These are phyloP conservation scores for Manduca sexta DNA, from an alignment of 1,140 invertebrate species.

Conservation along the genomic window DNA sequence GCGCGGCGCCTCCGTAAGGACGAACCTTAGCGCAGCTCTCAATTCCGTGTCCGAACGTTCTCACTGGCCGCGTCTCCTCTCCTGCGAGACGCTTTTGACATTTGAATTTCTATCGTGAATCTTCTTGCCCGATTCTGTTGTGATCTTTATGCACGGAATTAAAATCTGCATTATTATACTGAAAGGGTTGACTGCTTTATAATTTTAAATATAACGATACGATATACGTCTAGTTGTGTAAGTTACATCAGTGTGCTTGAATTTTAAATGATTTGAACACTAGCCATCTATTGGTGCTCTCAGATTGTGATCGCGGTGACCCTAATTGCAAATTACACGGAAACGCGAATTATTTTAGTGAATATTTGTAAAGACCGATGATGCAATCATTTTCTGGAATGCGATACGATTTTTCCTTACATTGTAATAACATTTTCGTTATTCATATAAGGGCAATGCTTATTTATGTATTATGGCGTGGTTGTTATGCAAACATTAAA, in stretches of 20 bases:
- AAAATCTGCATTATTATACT: conserved; percentile 1
- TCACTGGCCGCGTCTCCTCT: background rate
- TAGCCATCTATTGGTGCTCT: conserved; percentile 50
- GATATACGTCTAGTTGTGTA: background rate
- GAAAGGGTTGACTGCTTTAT: conserved; percentile 21
- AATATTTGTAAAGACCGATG: too few species aligned
- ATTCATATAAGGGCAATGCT: too few species aligned
- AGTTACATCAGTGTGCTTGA: conserved; percentile 21
- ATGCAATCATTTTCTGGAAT: too few species aligned
- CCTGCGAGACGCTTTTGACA: too few species aligned
- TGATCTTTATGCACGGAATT: too few species aligned
- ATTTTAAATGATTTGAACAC: conserved; percentile 12
- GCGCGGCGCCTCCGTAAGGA: background rate
- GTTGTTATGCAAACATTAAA: too few species aligned
- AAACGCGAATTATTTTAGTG: too few species aligned
- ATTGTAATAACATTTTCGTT: too few species aligned
- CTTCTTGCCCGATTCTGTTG: too few species aligned
- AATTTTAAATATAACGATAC: conserved; percentile 13
- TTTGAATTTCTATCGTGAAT: too few species aligned
- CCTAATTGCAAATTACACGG: conserved; percentile 22
- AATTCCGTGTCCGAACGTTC: background rate
- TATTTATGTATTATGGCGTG: too few species aligned
- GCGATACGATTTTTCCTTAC: too few species aligned
- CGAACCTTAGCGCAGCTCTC: background rate
- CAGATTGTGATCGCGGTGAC: conserved; percentile 53